phyloP scores from a whole-genome alignment of 2,113 vertebrate genomes.

The Eolophus roseicapilla region DNA sequence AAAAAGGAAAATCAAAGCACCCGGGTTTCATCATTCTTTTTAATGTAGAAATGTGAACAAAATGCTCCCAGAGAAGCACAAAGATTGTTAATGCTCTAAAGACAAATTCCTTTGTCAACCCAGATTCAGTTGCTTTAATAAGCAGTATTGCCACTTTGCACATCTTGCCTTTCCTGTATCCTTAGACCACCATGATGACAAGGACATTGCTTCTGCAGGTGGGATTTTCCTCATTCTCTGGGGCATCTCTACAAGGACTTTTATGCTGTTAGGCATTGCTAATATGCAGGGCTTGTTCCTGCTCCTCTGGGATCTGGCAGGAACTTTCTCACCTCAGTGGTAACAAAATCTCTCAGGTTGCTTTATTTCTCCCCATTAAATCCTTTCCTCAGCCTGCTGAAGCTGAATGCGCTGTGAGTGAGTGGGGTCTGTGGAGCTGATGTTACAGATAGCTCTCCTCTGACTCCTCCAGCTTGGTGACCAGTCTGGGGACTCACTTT shows the following conservation, averaged over 20 bases:
- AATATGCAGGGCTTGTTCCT: not conserved
- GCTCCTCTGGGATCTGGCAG: not conserved
- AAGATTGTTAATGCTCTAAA: not conserved
- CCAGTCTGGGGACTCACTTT: not conserved
- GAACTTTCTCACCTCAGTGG: not conserved
- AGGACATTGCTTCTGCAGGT: not conserved
- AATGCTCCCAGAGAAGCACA: not conserved
- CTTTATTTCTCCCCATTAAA: not conserved
- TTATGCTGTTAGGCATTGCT: not conserved
- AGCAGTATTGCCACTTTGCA: not conserved
- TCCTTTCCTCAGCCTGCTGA: not conserved
- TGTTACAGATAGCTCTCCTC: not conserved
- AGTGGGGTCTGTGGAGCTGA: not conserved
- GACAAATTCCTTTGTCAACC: slow-evolving; percentile 11
- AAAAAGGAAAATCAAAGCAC: not conserved
- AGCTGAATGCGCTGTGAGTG: not conserved
- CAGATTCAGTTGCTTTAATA: not conserved
- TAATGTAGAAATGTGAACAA: not conserved
- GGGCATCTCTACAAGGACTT: not conserved
- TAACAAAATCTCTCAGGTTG: not conserved
- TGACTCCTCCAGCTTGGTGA: not conserved
- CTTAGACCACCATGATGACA: not conserved
- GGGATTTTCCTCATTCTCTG: not conserved
- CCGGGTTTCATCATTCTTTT: not conserved
- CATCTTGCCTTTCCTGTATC: not conserved